Evolutionary conservation across 2,113 vertebrate species (phyloP), one percentile per base, ranked within the genome.

Genomic region (Callospermophilus lateralis): DNA sequence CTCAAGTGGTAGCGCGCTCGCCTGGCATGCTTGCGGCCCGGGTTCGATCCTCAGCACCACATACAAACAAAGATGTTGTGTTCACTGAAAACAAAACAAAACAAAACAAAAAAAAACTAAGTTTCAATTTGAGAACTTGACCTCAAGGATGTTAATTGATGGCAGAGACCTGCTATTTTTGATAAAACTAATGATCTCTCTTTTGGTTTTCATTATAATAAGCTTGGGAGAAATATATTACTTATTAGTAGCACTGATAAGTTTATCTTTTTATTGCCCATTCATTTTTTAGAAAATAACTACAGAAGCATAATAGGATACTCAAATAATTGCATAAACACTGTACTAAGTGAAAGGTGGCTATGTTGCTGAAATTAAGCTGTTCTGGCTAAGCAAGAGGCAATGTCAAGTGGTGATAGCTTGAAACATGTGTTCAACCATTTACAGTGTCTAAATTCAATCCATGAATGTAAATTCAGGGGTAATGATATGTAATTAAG

Each of bases 121-220:
- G 28, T 11, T 30, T 79, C 51, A 63, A 0, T 68, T 78, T 63
- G 34, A n/a, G 10, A 39, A 9, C 24, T 77, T 93, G 77, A 92
- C 45, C 58, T 55, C 51, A 61, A 8, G 85, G 73, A 61, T 32
- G 19, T 85, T 30, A 73, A 55, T 0, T 70, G 32, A 87, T 73
- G 12, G 34, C 16, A 79, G 77, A 85, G 84, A 83, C 79, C 32
- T 30, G 24, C 34, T n/a, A 55, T 63, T 93, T 96, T 90, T 91
- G 16, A 94, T 30, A 89, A 10, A 88, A 24, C 0, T 58, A 48
- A 63, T 78, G 53, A 51, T 15, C 30, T 87, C 19, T 78, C 28
- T 92, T 68, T 96, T 91, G 32, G 24, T 74, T 97, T 96, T 87
- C 89, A 78, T 63, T 79, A 39, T 93, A 73, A 58, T 77, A 89